phyloP scores from a whole-genome alignment of 2,113 vertebrate genomes.

The Periophthalmus modestus region DNA sequence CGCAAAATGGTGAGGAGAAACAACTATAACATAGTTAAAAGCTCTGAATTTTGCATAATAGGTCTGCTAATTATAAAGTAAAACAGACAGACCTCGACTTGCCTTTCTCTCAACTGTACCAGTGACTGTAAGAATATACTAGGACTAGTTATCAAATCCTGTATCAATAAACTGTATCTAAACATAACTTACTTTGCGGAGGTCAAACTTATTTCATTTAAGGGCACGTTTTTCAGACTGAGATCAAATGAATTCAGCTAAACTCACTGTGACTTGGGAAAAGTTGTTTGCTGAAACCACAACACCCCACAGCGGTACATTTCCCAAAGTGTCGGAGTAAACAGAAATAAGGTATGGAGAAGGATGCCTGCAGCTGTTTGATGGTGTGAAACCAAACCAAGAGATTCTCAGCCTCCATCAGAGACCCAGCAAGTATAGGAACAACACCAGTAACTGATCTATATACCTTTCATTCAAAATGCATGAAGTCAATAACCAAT shows the following conservation, averaged over 20 bases:
- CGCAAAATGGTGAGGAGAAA: too few species aligned
- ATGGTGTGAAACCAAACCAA: slow-evolving; percentile 27
- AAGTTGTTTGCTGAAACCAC: slow-evolving; percentile 42
- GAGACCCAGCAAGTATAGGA: slow-evolving; percentile 2
- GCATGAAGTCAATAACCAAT: slow-evolving; percentile 36
- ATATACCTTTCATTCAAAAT: slow-evolving; percentile 44
- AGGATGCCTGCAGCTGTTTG: slow-evolving; percentile 42
- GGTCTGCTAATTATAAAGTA: too few species aligned
- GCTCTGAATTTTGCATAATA: too few species aligned
- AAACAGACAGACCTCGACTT: too few species aligned
- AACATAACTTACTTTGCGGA: background rate
- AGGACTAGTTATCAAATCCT: background rate
- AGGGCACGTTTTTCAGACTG: background rate
- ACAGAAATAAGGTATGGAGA: slow-evolving; percentile 39
- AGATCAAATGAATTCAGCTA: slow-evolving; percentile 8
- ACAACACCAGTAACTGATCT: background rate
- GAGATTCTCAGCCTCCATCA: slow-evolving; percentile 19
- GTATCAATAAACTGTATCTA: background rate
- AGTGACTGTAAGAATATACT: too few species aligned
- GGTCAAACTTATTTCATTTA: background rate
- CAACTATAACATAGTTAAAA: too few species aligned
- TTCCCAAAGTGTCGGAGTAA: slow-evolving; percentile 42
- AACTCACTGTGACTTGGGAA: slow-evolving; percentile 13
- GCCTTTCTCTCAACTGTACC: too few species aligned
- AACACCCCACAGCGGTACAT: slow-evolving; percentile 34